These are phyloP conservation scores for Sipha maydis DNA, from an alignment of 2,888 invertebrate species.

Conservation along the genomic window DNA sequence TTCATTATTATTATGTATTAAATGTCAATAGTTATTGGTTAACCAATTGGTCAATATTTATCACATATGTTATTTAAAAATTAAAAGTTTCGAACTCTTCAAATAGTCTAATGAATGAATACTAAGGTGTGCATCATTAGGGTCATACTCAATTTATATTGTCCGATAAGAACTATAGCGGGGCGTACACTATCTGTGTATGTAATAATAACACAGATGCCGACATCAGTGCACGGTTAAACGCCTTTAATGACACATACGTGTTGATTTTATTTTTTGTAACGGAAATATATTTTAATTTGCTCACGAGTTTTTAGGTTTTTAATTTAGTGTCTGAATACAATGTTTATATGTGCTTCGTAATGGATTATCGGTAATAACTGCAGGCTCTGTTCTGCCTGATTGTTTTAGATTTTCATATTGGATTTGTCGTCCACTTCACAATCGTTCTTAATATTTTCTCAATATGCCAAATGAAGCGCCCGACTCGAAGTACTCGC, in stretches of 20 bases:
- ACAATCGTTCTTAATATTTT: neutral
- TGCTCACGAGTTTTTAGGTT: neutral
- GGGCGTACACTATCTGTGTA: conserved; percentile 20
- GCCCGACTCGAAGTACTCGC: conserved; percentile 29
- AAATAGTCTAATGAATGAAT: conserved; percentile 2
- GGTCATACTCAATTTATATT: conserved; percentile 39
- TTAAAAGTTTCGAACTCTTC: neutral
- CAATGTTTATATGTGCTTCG: conserved; percentile 10
- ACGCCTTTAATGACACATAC: conserved; percentile 36
- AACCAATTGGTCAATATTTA: neutral
- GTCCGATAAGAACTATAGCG: conserved; percentile 43
- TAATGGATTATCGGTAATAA: conserved; percentile 33
- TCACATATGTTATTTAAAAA: neutral
- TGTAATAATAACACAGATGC: conserved; percentile 2
- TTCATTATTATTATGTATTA: neutral
- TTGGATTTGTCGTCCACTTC: neutral
- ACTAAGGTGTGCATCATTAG: conserved; percentile 7
- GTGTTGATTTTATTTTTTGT: conserved; percentile 34
- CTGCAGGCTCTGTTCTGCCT: neutral
- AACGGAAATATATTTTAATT: neutral
- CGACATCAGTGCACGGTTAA: conserved; percentile 43
- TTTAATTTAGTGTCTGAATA: conserved; percentile 3
- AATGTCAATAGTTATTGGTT: neutral
- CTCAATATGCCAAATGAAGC: conserved; percentile 1
- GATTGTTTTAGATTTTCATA: neutral